phyloP scores from a whole-genome alignment of 2,797 vertebrate species.

The Poeciliopsis presidionis region DNA sequence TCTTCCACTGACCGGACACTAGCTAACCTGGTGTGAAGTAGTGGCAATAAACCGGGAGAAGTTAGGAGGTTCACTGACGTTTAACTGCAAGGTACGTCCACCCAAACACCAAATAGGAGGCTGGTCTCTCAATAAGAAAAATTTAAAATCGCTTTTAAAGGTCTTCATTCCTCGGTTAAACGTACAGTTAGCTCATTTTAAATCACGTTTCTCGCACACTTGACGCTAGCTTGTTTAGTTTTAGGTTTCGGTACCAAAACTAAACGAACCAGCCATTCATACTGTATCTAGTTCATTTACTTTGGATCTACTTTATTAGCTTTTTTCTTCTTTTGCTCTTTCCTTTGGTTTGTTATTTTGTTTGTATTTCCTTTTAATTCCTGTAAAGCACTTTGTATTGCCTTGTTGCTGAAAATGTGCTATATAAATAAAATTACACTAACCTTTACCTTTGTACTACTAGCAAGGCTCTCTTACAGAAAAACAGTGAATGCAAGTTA shows the following conservation, averaged over 20 bases:
- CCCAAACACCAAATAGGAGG: neutral
- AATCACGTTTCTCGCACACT: neutral
- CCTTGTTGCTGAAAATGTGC: no score
- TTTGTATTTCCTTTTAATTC: no score
- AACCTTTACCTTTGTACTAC: neutral
- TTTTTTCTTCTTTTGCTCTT: no score
- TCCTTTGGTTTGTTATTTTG: no score
- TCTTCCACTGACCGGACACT: neutral
- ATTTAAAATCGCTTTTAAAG: neutral
- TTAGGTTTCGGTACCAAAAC: slow-evolving; percentile 34
- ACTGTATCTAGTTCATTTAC: no score
- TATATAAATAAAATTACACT: no score
- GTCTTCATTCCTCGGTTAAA: neutral
- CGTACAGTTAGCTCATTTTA: slow-evolving; percentile 8
- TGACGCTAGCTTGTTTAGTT: neutral
- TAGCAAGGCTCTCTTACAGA: neutral
- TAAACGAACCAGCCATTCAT: neutral
- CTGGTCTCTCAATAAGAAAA: neutral
- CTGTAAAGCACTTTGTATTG: no score
- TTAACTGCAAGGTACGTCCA: neutral
- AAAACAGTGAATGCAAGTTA: neutral
- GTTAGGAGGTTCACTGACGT: neutral
- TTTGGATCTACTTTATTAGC: no score
- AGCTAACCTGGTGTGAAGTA: neutral
- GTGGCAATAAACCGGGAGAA: neutral